phyloP scores from a whole-genome alignment of 2,888 invertebrate species.

The Mechanitis mazaeus region DNA sequence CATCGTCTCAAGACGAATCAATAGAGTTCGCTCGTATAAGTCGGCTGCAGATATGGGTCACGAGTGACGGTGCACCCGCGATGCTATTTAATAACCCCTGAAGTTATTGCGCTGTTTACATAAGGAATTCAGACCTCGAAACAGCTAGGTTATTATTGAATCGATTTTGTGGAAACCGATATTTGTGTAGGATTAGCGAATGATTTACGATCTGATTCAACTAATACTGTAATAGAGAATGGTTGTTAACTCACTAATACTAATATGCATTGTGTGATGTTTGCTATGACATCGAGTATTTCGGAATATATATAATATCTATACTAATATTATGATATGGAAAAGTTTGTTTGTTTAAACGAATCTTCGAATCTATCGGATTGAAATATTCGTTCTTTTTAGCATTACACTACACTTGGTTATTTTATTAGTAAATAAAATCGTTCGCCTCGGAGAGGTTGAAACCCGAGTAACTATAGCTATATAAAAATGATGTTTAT shows the following conservation, averaged over 20 bases:
- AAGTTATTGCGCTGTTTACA: conserved; percentile 37
- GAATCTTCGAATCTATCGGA: no score
- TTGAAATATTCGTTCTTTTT: no score
- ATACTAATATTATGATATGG: no score
- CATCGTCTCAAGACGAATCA: conserved; percentile 77
- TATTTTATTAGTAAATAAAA: no score
- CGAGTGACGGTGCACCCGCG: conserved; percentile 67
- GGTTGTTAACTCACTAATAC: neutral
- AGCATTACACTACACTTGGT: no score
- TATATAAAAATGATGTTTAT: no score
- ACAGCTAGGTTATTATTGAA: neutral
- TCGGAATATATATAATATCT: neutral
- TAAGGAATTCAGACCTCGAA: conserved; percentile 38
- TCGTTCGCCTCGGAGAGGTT: no score
- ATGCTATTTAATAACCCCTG: conserved; percentile 62
- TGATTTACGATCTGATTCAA: conserved; percentile 9
- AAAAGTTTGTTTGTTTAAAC: no score
- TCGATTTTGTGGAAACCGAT: conserved; percentile 1
- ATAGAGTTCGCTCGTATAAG: conserved; percentile 76
- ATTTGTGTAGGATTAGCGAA: conserved; percentile 9
- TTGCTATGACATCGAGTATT: no score
- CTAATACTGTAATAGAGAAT: neutral
- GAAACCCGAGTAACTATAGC: no score
- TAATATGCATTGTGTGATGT: neutral
- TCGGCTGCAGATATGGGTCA: conserved; percentile 75